These are phyloP conservation scores for Acrocephalus arundinaceus DNA, from an alignment of 2,113 vertebrate species.

Conservation along the genomic window DNA sequence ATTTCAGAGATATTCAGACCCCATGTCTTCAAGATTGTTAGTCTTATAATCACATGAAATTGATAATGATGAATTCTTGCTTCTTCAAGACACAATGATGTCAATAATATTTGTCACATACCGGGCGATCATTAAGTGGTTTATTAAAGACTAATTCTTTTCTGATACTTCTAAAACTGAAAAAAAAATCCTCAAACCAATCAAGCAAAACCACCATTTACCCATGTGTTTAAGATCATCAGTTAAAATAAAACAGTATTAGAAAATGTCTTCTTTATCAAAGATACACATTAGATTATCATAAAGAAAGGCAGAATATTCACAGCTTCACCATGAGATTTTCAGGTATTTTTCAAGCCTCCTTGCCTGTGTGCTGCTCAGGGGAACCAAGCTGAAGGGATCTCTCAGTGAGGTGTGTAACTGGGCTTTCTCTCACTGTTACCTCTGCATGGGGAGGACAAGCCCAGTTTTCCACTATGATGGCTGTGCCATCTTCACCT, in stretches of 20 bases:
- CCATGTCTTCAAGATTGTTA: background rate
- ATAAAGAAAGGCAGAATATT: background rate
- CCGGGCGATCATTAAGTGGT: accelerated
- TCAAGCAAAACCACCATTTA: accelerated
- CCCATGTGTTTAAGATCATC: background rate
- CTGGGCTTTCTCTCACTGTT: background rate
- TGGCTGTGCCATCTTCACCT: background rate
- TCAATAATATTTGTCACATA: background rate
- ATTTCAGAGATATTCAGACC: background rate
- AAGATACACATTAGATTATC: background rate
- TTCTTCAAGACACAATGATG: background rate
- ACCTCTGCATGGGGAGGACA: background rate
- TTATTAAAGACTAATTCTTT: background rate
- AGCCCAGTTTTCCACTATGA: accelerated
- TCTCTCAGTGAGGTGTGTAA: background rate
- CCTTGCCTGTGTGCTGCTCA: background rate
- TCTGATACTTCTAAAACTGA: background rate
- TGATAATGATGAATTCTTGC: background rate
- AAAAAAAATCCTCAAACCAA: background rate
- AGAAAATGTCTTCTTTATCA: background rate
- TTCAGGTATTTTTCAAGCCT: background rate
- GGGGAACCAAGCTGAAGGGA: background rate
- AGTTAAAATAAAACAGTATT: background rate
- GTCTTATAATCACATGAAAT: background rate
- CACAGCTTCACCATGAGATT: background rate